A percentile compares a stretch with the other conserved stretches of the same genome.
These are phyloP conservation scores for Antedon mediterranea DNA, from an alignment of 53 echinoderm and acorn worm species.

Conservation along the genomic window DNA sequence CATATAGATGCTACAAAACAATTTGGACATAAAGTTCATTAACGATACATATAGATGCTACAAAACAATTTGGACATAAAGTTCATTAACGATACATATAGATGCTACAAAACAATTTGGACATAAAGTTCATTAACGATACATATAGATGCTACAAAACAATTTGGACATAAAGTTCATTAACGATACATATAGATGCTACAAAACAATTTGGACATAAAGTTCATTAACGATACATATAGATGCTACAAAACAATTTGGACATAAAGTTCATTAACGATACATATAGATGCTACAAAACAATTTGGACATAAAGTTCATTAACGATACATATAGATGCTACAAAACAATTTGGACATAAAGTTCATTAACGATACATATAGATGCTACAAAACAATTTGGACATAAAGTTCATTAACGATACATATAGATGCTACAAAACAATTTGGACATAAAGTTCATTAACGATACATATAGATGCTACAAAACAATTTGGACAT, in stretches of 20 bases:
- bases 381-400: constrained; percentile 77
- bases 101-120: constrained; percentile 79
- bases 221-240: constrained; percentile 78
- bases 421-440: constrained; percentile 85
- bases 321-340: constrained; percentile 89
- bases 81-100: constrained; percentile 83
- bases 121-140: too few relatives aligned
- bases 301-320: too few relatives aligned
- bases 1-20: constrained; percentile 78
- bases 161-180: too few relatives aligned
- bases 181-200: constrained; percentile 91
- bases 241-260: constrained; percentile 85
- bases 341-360: too few relatives aligned
- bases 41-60: too few relatives aligned
- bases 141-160: constrained; percentile 81
- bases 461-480: constrained; percentile 87
- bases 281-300: constrained; percentile 81
- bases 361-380: constrained; percentile 86
- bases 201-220: too few relatives aligned
- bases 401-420: too few relatives aligned
- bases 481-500: too few relatives aligned
- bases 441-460: too few relatives aligned
- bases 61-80: too few relatives aligned
- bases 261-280: too few relatives aligned
- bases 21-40: too few relatives aligned